Percentiles rank a stretch among this genome's conserved stretches.
phyloP scores from a whole-genome alignment of 1,140 invertebrate species.

The Saccostrea cuccullata region DNA sequence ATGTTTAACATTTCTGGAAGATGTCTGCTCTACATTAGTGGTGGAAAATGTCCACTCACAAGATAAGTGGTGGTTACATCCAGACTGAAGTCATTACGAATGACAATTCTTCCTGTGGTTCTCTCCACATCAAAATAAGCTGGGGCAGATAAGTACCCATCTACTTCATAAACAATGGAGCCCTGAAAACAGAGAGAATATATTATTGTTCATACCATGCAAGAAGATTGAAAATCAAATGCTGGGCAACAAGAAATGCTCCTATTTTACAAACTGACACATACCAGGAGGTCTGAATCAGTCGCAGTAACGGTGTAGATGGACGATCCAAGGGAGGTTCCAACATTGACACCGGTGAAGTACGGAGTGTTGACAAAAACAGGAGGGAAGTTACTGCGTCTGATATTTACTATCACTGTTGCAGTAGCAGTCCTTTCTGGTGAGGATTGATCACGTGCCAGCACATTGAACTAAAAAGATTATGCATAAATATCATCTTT shows the following conservation, averaged over 20 bases:
- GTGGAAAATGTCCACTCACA: constrained; percentile 45
- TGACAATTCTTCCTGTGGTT: constrained; percentile 50
- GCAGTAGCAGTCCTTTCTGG: constrained; percentile 69
- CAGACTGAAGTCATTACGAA: constrained; percentile 42
- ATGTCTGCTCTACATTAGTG: too few relatives aligned
- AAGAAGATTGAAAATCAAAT: neutral
- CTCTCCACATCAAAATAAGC: constrained; percentile 58
- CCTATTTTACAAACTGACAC: neutral
- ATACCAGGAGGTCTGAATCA: constrained; percentile 67
- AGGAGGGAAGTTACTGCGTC: constrained; percentile 62
- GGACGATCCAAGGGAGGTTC: constrained; percentile 38
- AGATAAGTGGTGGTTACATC: constrained; percentile 54
- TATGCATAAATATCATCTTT: neutral
- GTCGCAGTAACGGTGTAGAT: constrained; percentile 61
- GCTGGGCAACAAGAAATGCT: neutral
- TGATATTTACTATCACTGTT: constrained; percentile 63
- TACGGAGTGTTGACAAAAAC: constrained; percentile 66
- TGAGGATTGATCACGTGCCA: constrained; percentile 66
- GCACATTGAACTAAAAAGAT: constrained; percentile 66
- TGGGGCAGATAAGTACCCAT: constrained; percentile 60
- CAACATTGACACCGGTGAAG: constrained; percentile 51
- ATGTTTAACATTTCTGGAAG: too few relatives aligned
- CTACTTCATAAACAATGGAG: constrained; percentile 58
- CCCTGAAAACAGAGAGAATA: constrained; percentile 57
- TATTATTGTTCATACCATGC: neutral